phyloP scores from a whole-genome alignment of 2,888 invertebrate genomes.

The Thereva unica region DNA sequence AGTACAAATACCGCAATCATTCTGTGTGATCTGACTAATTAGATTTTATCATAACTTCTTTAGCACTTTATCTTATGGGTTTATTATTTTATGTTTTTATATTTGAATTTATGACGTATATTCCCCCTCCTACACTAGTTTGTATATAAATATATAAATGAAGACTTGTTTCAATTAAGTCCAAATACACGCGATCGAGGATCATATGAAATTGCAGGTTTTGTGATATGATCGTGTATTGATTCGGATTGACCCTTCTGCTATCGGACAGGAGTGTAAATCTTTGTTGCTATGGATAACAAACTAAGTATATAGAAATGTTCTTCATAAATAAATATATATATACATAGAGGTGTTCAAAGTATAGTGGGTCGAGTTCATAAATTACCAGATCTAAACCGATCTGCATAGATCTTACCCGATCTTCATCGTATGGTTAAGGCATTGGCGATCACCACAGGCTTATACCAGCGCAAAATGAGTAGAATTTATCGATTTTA shows the following conservation, averaged over 20 bases:
- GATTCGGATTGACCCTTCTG: no score
- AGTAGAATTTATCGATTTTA: slow-evolving; percentile 32
- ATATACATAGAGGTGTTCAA: slow-evolving; percentile 15
- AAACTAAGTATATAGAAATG: no score
- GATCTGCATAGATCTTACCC: slow-evolving; percentile 7
- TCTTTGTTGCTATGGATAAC: no score
- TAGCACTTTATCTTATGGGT: neutral
- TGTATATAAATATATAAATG: no score
- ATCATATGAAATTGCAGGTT: no score
- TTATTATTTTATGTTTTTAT: slow-evolving; percentile 9
- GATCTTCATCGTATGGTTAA: slow-evolving; percentile 9
- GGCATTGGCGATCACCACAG: slow-evolving; percentile 1
- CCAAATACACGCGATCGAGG: no score
- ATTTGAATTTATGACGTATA: no score
- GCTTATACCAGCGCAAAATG: slow-evolving; percentile 8
- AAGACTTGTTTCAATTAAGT: no score
- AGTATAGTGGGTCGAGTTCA: slow-evolving; percentile 23
- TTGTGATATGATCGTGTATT: no score
- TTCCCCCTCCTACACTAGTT: no score
- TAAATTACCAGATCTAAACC: slow-evolving; percentile 25
- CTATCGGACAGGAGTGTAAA: no score
- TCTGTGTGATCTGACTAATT: slow-evolving; percentile 20
- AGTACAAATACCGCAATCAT: slow-evolving; percentile 23
- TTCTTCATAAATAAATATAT: neutral
- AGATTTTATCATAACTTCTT: slow-evolving; percentile 27